Conservation (phyloP, 2,888 invertebrate genomes). For the Ditula angustiorana region DNA sequence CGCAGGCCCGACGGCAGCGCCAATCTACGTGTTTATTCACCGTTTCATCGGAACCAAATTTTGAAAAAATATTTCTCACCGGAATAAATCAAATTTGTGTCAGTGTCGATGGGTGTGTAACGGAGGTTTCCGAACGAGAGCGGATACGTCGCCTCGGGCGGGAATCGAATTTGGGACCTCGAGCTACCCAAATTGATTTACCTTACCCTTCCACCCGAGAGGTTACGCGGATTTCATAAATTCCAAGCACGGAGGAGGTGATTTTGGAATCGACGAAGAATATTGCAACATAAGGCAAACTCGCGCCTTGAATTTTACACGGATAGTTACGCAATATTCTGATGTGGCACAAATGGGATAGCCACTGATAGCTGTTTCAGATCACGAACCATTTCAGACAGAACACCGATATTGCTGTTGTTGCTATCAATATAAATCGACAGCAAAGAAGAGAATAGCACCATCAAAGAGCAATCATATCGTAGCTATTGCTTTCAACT, state of each 20-base stretch:
- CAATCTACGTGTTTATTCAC: conserved; percentile 39
- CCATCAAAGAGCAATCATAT: conserved; percentile 2
- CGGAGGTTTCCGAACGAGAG: conserved; percentile 65
- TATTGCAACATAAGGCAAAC: conserved; percentile 36
- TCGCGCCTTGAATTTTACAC: conserved; percentile 27
- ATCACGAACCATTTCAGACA: conserved; percentile 4
- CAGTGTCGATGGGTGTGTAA: conserved; percentile 66
- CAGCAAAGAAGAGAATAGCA: background rate
- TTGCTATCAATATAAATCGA: background rate
- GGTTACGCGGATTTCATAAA: conserved; percentile 62
- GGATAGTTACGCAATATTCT: conserved; percentile 30
- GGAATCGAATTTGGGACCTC: conserved; percentile 81
- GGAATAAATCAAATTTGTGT: conserved; percentile 69
- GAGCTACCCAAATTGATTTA: conserved; percentile 80
- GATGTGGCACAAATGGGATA: conserved; percentile 21
- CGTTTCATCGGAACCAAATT: conserved; percentile 46
- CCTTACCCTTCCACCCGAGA: conserved; percentile 61
- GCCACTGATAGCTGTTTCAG: conserved; percentile 19
- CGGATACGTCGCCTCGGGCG: conserved; percentile 66
- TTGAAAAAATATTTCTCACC: conserved; percentile 59
- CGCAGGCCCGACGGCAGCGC: background rate
- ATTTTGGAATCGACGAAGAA: conserved; percentile 39
- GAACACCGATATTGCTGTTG: background rate
- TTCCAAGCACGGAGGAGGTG: conserved; percentile 52
- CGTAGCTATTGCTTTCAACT: conserved; percentile 1